These are phyloP conservation scores for Drosophila pectinifera DNA, from an alignment of 1,140 invertebrate genomes.

Conservation along the genomic window DNA sequence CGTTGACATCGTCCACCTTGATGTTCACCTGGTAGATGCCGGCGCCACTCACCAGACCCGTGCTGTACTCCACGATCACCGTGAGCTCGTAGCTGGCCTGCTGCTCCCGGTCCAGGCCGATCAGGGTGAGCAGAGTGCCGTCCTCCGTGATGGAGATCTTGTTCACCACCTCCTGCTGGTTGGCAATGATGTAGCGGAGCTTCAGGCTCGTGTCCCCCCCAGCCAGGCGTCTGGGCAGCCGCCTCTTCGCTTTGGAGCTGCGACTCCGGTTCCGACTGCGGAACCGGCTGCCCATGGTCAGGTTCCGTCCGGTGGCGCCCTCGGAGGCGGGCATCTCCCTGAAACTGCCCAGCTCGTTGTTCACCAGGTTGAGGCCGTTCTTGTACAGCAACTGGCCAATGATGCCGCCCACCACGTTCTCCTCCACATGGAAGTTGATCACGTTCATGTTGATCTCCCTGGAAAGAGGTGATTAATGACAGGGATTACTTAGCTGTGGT, in stretches of 20 bases:
- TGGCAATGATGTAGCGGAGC: slow-evolving; percentile 90
- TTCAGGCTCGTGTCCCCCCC: slow-evolving; percentile 69
- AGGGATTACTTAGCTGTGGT: not conserved
- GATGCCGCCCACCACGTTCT: slow-evolving; percentile 90
- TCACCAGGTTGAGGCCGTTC: slow-evolving; percentile 85
- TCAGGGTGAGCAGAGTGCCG: slow-evolving; percentile 91
- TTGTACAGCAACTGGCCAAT: slow-evolving; percentile 90
- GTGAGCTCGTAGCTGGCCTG: slow-evolving; percentile 91
- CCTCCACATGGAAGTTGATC: slow-evolving; percentile 90
- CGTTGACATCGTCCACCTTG: slow-evolving; percentile 94
- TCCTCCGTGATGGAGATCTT: slow-evolving; percentile 91
- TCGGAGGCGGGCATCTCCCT: slow-evolving; percentile 46
- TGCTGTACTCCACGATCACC: slow-evolving; percentile 90
- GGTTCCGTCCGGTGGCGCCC: slow-evolving; percentile 27
- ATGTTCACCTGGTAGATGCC: slow-evolving; percentile 92
- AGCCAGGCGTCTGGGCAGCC: slow-evolving; percentile 56
- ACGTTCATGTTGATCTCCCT: slow-evolving; percentile 88
- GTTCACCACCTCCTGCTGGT: slow-evolving; percentile 91
- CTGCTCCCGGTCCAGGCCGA: slow-evolving; percentile 91
- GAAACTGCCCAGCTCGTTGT: slow-evolving; percentile 74
- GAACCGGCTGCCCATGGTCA: slow-evolving; percentile 65
- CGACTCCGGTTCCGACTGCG: slow-evolving; percentile 64
- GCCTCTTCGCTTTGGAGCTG: slow-evolving; percentile 56
- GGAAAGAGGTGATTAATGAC: slow-evolving; percentile 37
- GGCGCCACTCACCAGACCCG: slow-evolving; percentile 88